Conservation (phyloP, 1,140 invertebrate genomes). For the Acyrthosiphon pisum region DNA sequence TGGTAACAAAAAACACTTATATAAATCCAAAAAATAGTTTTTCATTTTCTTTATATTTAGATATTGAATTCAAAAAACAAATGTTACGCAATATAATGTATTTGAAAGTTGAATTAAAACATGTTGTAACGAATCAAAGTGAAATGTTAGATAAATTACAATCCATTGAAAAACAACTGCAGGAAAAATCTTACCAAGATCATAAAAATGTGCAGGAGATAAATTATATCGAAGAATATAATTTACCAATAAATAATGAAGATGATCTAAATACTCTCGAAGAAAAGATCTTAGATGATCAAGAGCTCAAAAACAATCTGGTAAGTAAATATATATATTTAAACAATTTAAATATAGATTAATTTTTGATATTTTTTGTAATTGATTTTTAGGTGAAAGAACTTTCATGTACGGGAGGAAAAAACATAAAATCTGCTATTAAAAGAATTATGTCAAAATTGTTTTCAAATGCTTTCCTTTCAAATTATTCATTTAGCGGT, state of each 20-base stretch:
- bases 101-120: not conserved
- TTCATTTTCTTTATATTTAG: not conserved
- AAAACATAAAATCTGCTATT: no score
- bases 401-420: no score
- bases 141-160: not conserved
- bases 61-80: not conserved
- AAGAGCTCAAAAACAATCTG: not conserved
- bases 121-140: not conserved
- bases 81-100: not conserved
- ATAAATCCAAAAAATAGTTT: no score
- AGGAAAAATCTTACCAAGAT: not conserved
- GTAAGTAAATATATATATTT: no score
- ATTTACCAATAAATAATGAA: not conserved
- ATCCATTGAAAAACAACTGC: not conserved
- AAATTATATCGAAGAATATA: not conserved
- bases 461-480: no score
- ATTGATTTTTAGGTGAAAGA: no score
- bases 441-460: no score
- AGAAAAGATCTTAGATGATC: not conserved
- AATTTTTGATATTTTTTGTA: no score
- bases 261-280: not conserved
- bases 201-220: not conserved
- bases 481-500: no score
- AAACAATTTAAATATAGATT: no score
- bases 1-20: no score